Evolutionary conservation across 53 echinoderm and acorn worm genomes (phyloP).

Genomic region (Paracentrotus lividus): DNA sequence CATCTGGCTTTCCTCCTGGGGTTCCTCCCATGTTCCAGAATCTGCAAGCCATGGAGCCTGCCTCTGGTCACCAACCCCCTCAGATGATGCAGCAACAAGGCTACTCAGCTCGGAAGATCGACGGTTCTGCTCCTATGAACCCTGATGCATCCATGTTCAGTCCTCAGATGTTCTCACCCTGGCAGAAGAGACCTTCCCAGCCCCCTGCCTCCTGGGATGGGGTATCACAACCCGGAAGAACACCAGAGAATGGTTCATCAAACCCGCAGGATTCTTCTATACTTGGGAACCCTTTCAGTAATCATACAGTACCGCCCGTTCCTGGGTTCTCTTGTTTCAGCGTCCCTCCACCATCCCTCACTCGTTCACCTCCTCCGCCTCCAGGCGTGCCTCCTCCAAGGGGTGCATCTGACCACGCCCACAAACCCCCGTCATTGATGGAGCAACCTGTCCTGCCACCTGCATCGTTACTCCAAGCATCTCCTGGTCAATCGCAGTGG

Average conservation of each 20-base stretch:
- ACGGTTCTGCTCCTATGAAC: neutral
- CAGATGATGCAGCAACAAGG: conserved; percentile 14
- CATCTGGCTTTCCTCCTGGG: neutral
- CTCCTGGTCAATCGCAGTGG: neutral
- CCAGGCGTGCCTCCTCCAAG: conserved; percentile 1
- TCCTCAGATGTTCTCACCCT: conserved; percentile 7
- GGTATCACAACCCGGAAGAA: neutral
- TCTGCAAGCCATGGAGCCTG: neutral
- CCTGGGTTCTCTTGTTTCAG: neutral
- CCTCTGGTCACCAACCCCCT: neutral
- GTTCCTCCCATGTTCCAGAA: conserved; percentile 51
- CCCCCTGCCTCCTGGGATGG: conserved; percentile 4
- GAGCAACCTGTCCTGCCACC: neutral
- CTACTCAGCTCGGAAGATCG: conserved; percentile 19
- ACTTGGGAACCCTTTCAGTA: neutral
- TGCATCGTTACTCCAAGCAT: neutral
- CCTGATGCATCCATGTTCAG: neutral
- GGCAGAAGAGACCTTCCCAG: neutral
- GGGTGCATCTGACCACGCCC: neutral
- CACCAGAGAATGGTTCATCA: neutral
- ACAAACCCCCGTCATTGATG: neutral
- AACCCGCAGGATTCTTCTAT: neutral
- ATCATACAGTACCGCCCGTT: conserved; percentile 4
- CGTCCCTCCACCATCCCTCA: neutral
- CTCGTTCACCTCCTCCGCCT: conserved; percentile 5